Evolutionary conservation across 64 coral and sea anemone species (phyloP).

Genomic region (Dendrophyllia cribrosa): DNA sequence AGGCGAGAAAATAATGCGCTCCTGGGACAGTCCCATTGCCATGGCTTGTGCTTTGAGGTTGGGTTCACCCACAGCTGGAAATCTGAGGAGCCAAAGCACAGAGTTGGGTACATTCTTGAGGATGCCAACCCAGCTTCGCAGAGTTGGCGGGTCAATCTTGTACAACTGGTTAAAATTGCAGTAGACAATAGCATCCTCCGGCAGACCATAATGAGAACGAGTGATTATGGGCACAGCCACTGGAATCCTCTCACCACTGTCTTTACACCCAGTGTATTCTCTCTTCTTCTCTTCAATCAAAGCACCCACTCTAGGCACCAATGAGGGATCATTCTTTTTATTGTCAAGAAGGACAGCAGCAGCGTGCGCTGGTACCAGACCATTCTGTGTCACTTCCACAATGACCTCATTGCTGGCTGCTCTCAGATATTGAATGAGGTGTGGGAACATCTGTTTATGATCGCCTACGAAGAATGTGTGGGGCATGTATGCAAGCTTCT

Average conservation of each 20-base stretch:
- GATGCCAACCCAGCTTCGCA: slow-evolving; percentile 93
- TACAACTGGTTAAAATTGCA: slow-evolving; percentile 99
- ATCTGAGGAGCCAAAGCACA: slow-evolving; percentile 92
- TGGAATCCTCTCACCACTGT: slow-evolving; percentile 94
- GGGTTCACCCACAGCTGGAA: slow-evolving; percentile 94
- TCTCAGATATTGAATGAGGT: slow-evolving; percentile 88
- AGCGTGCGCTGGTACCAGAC: slow-evolving; percentile 60
- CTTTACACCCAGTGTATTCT: slow-evolving; percentile 93
- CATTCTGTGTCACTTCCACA: slow-evolving; percentile 63
- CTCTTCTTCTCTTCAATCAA: slow-evolving; percentile 91
- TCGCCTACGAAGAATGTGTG: slow-evolving; percentile 98
- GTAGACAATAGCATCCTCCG: slow-evolving; percentile 92
- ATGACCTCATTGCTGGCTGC: slow-evolving; percentile 64
- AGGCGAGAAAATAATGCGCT: slow-evolving; percentile 91
- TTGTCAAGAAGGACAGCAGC: slow-evolving; percentile 62
- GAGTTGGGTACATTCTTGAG: slow-evolving; percentile 90
- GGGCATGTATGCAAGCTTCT: slow-evolving; percentile 95
- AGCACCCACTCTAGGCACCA: slow-evolving; percentile 79
- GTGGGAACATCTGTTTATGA: slow-evolving; percentile 99
- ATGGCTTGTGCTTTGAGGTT: slow-evolving; percentile 90
- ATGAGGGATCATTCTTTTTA: slow-evolving; percentile 66
- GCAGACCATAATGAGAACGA: slow-evolving; percentile 90
- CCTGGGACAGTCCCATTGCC: slow-evolving; percentile 82
- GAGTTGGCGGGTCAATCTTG: slow-evolving; percentile 95
- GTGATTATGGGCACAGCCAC: slow-evolving; percentile 54